phyloP scores from a whole-genome alignment of 2,888 invertebrate species.

The Stenodema calcarata region DNA sequence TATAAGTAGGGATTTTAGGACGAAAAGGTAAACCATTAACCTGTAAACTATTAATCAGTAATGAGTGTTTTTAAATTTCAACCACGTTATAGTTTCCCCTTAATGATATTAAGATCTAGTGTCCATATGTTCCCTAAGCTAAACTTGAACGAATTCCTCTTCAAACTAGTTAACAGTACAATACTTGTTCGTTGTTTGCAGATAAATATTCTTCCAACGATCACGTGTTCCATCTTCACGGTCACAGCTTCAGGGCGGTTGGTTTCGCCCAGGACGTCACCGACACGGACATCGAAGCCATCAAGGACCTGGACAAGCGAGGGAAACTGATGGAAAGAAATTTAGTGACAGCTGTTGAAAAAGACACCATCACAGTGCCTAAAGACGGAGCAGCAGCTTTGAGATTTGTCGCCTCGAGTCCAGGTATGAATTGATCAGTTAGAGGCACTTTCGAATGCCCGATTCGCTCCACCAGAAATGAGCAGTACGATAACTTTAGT shows the following conservation, averaged over 20 bases:
- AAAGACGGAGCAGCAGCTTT: slow-evolving; percentile 73
- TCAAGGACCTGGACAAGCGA: slow-evolving; percentile 68
- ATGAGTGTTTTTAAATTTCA: too few species aligned
- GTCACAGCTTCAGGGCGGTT: slow-evolving; percentile 74
- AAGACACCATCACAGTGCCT: slow-evolving; percentile 78
- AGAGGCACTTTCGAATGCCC: too few species aligned
- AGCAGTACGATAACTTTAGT: too few species aligned
- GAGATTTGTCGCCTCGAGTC: slow-evolving; percentile 77
- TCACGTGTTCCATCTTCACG: slow-evolving; percentile 78
- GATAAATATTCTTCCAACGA: slow-evolving; percentile 59
- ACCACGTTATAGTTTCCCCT: too few species aligned
- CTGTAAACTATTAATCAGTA: too few species aligned
- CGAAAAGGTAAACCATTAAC: too few species aligned
- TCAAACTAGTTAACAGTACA: neutral
- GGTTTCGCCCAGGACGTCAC: slow-evolving; percentile 67
- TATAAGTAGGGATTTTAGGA: too few species aligned
- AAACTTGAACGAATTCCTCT: neutral
- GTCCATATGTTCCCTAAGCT: too few species aligned
- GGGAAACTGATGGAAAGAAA: slow-evolving; percentile 68
- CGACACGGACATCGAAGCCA: slow-evolving; percentile 64
- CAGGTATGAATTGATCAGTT: slow-evolving; percentile 63
- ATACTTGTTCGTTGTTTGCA: slow-evolving; percentile 9
- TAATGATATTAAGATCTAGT: too few species aligned
- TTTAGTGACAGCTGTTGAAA: slow-evolving; percentile 68
- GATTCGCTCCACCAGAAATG: too few species aligned